phyloP scores from a whole-genome alignment of 2,113 vertebrate species.

The Xiphophorus hellerii region DNA sequence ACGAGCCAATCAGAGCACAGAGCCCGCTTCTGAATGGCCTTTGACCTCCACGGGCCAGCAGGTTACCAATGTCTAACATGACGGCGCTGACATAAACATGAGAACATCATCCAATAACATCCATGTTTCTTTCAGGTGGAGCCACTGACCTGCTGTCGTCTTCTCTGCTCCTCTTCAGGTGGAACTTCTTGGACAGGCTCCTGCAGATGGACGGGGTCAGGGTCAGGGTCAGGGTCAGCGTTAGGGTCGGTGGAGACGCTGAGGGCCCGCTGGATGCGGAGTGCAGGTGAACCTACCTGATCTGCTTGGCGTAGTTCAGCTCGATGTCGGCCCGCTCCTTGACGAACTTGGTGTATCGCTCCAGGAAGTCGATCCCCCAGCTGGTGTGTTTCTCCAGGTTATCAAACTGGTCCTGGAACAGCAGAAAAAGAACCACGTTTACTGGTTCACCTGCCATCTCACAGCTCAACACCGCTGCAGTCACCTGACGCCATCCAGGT shows the following conservation, averaged over 20 bases:
- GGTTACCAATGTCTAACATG: too few relatives aligned
- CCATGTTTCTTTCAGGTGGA: too few relatives aligned
- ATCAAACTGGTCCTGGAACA: conserved; percentile 80
- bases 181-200: conserved; percentile 97
- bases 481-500: too few relatives aligned
- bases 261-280: background rate
- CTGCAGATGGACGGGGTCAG: conserved; percentile 68
- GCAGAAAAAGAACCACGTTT: background rate
- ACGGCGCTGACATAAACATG: too few relatives aligned
- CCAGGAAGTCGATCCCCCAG: conserved; percentile 82
- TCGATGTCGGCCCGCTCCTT: conserved; percentile 81
- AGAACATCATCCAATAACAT: too few relatives aligned
- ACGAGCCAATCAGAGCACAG: background rate
- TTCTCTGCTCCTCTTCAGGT: conserved; percentile 93
- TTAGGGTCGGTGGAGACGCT: background rate
- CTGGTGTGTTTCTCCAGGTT: conserved; percentile 81
- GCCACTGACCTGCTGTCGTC: conserved; percentile 91
- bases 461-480: too few relatives aligned
- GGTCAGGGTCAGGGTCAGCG: background rate
- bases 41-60: background rate
- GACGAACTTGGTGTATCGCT: conserved; percentile 80
- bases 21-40: background rate
- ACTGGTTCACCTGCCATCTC: too few relatives aligned
- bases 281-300: conserved; percentile 61
- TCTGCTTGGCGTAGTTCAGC: conserved; percentile 81